Base-by-base conservation (phyloP, 1,140 invertebrate species). In the Brachionus paranguensis region DNA sequence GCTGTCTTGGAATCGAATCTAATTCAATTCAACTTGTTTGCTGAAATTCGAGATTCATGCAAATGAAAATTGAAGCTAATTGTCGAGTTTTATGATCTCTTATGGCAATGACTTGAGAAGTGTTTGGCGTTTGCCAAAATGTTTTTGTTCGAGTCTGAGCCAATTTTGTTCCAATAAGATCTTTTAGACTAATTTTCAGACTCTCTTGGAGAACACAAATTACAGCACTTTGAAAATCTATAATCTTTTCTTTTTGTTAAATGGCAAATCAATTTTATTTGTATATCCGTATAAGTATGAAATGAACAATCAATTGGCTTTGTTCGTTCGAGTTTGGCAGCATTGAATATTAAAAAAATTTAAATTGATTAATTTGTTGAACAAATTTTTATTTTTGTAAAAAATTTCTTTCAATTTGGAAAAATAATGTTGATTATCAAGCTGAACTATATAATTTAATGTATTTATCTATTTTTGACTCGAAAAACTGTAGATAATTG, bases 41-140 rank as follows among this genome's bases (percentile, higher is more conserved):
- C 10, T 68, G 68, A 72, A 72, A 72, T 72, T 72, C 17, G 68
- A 72, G 68, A 72, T 72, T 72, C 10, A 47, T 72, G 29, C 43
- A n/a, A 20, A 24, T 27, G 4, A 60, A 60, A 60, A 10, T 17
- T 60, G 20, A n/a, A 33, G 65, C 33, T 33, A 33, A 41, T 68
- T 68, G 27, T 68, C 65, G 65, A 68, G 1, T 24, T 68, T 68
- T 33, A 68, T 37, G 65, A 68, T 68, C 65, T 68, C 65, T 68
- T 68, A 14, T 12, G 11, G 11, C 12, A 72, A 72, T 72, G 68
- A 41, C 29, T 72, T 41, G 3, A 17, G 12, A 41, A 17, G 14
- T 55, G 8, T 60, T 60, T 60, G 53, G 53, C 53, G 53, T 60
- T 60, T 60, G 53, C n/a, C 17, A 60, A 60, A 60, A n/a, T 47